Conservation (phyloP, 2,888 invertebrate genomes). For the Gandaritis pyraliata region DNA sequence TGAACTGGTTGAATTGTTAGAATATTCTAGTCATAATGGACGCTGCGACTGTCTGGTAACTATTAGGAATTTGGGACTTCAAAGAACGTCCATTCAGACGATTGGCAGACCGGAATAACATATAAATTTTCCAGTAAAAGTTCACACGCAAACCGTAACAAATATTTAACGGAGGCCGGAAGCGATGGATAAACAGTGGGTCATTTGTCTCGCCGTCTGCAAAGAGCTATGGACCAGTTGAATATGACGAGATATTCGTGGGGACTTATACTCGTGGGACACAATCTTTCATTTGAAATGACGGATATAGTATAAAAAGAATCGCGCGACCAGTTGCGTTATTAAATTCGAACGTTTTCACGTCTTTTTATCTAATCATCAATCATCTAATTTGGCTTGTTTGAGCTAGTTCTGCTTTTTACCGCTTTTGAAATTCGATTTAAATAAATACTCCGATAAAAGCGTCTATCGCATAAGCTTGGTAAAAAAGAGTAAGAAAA, state of each 20-base stretch:
- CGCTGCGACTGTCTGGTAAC: background rate
- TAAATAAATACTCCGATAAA: no score
- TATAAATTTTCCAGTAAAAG: conserved; percentile 18
- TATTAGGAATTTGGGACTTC: background rate
- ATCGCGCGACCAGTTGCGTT: no score
- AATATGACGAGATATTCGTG: background rate
- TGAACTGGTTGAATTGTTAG: no score
- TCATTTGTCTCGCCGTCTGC: conserved; percentile 65
- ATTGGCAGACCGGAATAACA: conserved; percentile 42
- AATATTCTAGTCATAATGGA: no score
- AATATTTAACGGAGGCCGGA: conserved; percentile 50
- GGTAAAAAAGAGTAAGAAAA: no score
- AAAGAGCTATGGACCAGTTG: conserved; percentile 41
- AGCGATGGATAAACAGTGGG: conserved; percentile 64
- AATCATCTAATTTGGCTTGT: no score
- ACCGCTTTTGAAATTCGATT: no score
- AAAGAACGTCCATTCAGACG: conserved; percentile 3
- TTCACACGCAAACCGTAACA: conserved; percentile 13
- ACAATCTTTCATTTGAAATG: background rate
- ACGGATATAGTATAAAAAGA: no score
- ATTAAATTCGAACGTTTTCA: no score
- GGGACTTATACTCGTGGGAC: background rate
- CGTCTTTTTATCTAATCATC: no score
- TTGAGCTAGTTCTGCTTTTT: no score
- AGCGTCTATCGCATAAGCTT: no score